Evolutionary conservation across 2,888 invertebrate species (phyloP).

Genomic region (Oscheius myriophilus): DNA sequence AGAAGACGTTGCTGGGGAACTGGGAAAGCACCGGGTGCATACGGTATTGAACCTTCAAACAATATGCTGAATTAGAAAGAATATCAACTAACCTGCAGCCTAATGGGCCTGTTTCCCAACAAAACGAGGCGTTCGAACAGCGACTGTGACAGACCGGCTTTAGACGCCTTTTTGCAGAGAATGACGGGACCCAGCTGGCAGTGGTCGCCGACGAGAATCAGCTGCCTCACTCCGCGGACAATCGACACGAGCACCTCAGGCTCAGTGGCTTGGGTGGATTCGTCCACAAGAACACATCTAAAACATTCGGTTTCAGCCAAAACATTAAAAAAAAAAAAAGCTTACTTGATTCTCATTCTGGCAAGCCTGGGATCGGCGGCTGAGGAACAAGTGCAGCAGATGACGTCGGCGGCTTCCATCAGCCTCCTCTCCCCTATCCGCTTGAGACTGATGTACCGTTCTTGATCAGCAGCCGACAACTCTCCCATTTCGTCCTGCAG

Average conservation of each 20-base stretch:
- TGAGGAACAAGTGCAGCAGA: constrained; percentile 98
- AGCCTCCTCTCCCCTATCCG: constrained; percentile 43
- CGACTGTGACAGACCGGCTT: constrained; percentile 94
- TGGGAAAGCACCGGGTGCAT: constrained; percentile 98
- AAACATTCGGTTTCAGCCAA: constrained; percentile 1
- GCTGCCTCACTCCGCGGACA: constrained; percentile 92
- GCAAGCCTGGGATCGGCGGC: constrained; percentile 95
- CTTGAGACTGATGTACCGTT: constrained; percentile 78
- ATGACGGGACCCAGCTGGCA: constrained; percentile 98
- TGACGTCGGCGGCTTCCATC: constrained; percentile 87
- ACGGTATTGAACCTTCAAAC: constrained; percentile 83
- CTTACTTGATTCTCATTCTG: constrained; percentile 78
- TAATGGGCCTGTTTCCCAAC: constrained; percentile 93
- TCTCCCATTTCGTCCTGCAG: constrained; percentile 91
- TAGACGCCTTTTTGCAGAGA: constrained; percentile 88
- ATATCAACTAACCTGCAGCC: constrained; percentile 81
- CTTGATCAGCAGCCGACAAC: constrained; percentile 91
- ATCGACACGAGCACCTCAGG: constrained; percentile 88
- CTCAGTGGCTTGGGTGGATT: constrained; percentile 75
- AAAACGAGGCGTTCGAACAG: constrained; percentile 96
- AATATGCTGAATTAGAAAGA: neutral
- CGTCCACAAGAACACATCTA: constrained; percentile 68
- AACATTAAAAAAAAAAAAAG: neutral
- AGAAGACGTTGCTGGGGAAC: constrained; percentile 99
- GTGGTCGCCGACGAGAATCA: constrained; percentile 97